Base-by-base conservation (phyloP, 2,797 vertebrate species). In the Tiaroga cobitis region DNA sequence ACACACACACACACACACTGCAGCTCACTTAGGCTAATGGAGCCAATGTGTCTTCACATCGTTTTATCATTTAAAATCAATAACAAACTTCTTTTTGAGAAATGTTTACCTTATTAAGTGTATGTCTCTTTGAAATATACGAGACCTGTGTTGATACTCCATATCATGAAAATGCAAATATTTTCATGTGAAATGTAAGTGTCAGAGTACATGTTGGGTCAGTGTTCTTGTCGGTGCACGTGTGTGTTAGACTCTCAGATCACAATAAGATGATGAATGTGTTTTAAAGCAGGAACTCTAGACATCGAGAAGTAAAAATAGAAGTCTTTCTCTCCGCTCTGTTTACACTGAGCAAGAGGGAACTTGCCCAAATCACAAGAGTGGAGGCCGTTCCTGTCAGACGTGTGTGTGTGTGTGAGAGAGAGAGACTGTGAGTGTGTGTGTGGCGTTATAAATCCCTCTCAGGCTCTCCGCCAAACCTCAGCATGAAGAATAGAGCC, bases 351-450 rank as follows among this genome's bases (percentile, higher is more conserved):
- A 88, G 86, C 91, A 92, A 86, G 92, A 92, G 84, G 83, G 90
- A 90, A 82, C 92, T 91, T 90, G 90, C 85, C 90, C 89, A 90
- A 87, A 54, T 21, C 76, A 87, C 87, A 91, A 70, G 74, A 91
- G 86, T 89, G 85, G 83, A 92, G 49, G 65, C 79, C 87, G 79
- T 85, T 90, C 83, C 90, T 90, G 87, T 90, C 92, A 90, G 84
- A 86, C 82, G 41, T 43, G 41, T 43, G 41, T 43, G 41, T 46
- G 43, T 46, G 41, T 43, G 41, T 3, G 41, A 10, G 41, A 10
- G 10, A 41, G 13, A 15, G 43, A 46, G 43, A 46, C 43, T 46
- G 43, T 49, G 15, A 4, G 46, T 46, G 43, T 16, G 43, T 46
- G 46, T 49, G 46, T 49, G 73, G 91, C 88, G 24, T 32, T 87